Conservation (phyloP, 2,888 invertebrate genomes). For the Thera britannica region DNA sequence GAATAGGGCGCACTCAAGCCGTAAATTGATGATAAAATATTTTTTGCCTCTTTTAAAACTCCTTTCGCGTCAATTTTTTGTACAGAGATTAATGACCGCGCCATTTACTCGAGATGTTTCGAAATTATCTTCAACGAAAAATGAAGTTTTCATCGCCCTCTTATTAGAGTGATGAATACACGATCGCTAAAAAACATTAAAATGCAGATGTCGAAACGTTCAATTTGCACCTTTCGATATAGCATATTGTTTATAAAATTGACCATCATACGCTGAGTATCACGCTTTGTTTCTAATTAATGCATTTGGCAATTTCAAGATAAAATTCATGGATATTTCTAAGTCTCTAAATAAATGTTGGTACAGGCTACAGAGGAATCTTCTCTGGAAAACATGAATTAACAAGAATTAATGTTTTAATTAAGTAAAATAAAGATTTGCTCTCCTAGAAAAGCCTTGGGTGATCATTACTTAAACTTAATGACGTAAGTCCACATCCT, state of each 20-base stretch:
- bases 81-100: conserved; percentile 67
- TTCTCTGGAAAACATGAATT: background rate
- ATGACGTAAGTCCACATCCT: background rate
- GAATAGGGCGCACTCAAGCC: conserved; percentile 53
- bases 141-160: conserved; percentile 48
- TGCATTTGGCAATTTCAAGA: conserved; percentile 11
- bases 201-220: conserved; percentile 1
- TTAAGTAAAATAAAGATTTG: background rate
- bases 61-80: conserved; percentile 62
- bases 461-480: background rate
- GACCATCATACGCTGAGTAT: conserved; percentile 9
- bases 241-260: conserved; percentile 20
- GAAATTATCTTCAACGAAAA: conserved; percentile 52
- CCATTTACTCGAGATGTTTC: conserved; percentile 56
- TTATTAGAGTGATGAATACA: conserved; percentile 34
- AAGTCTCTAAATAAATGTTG: background rate
- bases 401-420: background rate
- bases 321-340: no score
- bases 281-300: conserved; percentile 34
- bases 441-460: background rate
- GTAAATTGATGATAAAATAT: conserved; percentile 57
- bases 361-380: background rate
- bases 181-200: background rate
- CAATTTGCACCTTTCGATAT: conserved; percentile 40
- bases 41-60: conserved; percentile 63